Conservation (phyloP, 2,888 invertebrate genomes). For the Andrena trimmerana region DNA sequence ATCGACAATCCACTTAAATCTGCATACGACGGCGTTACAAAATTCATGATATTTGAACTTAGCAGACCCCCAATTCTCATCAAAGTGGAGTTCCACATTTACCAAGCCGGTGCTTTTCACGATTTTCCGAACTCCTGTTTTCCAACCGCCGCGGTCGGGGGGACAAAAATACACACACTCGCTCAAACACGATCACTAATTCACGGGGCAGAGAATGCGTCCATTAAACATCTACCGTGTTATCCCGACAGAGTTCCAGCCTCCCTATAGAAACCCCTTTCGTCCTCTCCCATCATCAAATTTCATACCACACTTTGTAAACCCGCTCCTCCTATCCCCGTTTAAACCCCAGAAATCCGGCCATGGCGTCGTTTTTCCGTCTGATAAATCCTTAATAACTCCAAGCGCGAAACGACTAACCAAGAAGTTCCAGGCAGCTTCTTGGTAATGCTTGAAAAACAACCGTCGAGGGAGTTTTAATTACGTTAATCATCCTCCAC, state of each 20-base stretch:
- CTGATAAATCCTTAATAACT: constrained; percentile 32
- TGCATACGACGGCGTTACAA: neutral
- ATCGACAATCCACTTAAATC: neutral
- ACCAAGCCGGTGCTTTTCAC: constrained; percentile 26
- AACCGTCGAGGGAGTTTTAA: constrained; percentile 60
- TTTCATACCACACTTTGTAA: constrained; percentile 9
- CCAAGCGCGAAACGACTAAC: neutral
- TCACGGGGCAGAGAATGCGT: constrained; percentile 35
- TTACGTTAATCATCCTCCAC: constrained; percentile 67
- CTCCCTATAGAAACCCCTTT: neutral
- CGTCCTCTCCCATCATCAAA: constrained; percentile 16
- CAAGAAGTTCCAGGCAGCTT: constrained; percentile 28
- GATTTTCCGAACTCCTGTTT: constrained; percentile 25
- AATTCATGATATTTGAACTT: neutral
- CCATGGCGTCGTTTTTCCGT: constrained; percentile 20
- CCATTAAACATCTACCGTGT: constrained; percentile 45
- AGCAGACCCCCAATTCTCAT: neutral
- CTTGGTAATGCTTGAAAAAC: constrained; percentile 38
- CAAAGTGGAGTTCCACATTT: constrained; percentile 10
- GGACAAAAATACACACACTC: constrained; percentile 15
- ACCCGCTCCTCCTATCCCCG: neutral
- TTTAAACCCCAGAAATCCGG: neutral
- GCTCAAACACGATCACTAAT: constrained; percentile 42
- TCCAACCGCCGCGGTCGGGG: neutral
- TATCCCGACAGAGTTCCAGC: constrained; percentile 19